A percentile compares a stretch with the other conserved stretches of the same genome.
Evolutionary conservation across 2,888 invertebrate species (phyloP).

Genomic region (Dryadula phaetusa): DNA sequence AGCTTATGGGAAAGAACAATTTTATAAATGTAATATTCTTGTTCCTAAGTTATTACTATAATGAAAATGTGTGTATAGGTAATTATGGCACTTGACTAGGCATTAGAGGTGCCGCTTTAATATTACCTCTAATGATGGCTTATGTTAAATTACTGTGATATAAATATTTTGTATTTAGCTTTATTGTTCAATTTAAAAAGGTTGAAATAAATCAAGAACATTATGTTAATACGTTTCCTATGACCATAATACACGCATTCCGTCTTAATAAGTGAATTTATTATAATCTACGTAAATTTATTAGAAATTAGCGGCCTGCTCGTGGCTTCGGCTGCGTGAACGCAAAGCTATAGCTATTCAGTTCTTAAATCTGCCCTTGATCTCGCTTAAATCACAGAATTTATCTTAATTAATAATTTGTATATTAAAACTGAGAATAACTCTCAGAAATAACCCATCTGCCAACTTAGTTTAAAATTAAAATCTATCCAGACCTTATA

Average conservation of each 20-base stretch:
- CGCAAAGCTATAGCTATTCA: too few species aligned
- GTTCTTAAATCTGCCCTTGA: too few species aligned
- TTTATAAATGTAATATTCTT: not conserved
- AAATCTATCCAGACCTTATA: too few species aligned
- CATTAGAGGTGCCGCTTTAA: conserved; percentile 13
- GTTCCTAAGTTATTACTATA: not conserved
- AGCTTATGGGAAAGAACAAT: not conserved
- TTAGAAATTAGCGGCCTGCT: too few species aligned
- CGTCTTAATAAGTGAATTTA: not conserved
- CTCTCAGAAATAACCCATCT: too few species aligned
- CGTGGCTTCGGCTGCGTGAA: too few species aligned
- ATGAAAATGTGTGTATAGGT: conserved; percentile 6
- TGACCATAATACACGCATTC: not conserved
- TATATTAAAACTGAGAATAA: too few species aligned
- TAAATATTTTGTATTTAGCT: not conserved
- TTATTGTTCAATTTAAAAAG: conserved; percentile 5
- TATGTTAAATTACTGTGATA: conserved; percentile 2
- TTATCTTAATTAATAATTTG: too few species aligned
- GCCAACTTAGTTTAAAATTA: too few species aligned
- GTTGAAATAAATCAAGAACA: not conserved
- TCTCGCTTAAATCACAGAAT: too few species aligned
- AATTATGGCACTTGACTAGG: conserved; percentile 10
- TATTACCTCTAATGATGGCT: conserved; percentile 16
- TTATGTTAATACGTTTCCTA: not conserved
- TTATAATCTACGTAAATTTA: too few species aligned